Evolutionary conservation across 2,888 invertebrate genomes (phyloP), one percentile per base, ranked within the genome.

Genomic region (Chymomyza procnemis): DNA sequence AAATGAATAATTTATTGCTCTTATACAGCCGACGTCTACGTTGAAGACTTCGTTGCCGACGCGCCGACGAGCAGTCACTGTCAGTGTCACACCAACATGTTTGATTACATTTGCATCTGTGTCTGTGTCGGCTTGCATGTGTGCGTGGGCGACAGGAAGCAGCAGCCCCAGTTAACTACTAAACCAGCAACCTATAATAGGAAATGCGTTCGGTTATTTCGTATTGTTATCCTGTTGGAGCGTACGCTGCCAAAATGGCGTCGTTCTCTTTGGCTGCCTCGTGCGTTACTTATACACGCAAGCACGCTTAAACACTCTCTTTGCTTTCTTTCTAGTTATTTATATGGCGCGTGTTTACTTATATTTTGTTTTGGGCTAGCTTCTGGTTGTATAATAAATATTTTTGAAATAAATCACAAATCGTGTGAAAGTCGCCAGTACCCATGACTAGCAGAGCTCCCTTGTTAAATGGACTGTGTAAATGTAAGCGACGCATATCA

Each of bases 131-230:
- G 47, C 12, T 4, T 47, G 54, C 4, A 14, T 22, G 22, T 14
- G 54, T 75, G 75, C 71, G 78, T 69, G 74, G 78, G 78, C 64
- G 77, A 74, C 76, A 78, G 78, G 78, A 78, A 78, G 67, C 69
- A 64, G 58, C 61, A 69, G 71, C 70, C 74, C 71, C 72, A 74
- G 71, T 78, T 78, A 80, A 87, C 84, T 79, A 87, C 75, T 84
- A 86, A 82, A 85, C 79, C 78, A 79, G 75, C 79, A 87, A 76
- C 80, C 85, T 72, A 78, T 75, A 79, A 82, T 82, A 74, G 50
- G 50, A 16, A 50, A 14, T 19, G 64, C 65, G 59, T 73, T 72
- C 66, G 69, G 70, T 69, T 73, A 18, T 18, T 54, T 54, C 55
- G 22, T n/a, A 14, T 73, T 73, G 57, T 77, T 73, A 73, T 69